Evolutionary conservation across 2,113 vertebrate genomes (phyloP).

Genomic region (Campylomormyrus tamandua): DNA sequence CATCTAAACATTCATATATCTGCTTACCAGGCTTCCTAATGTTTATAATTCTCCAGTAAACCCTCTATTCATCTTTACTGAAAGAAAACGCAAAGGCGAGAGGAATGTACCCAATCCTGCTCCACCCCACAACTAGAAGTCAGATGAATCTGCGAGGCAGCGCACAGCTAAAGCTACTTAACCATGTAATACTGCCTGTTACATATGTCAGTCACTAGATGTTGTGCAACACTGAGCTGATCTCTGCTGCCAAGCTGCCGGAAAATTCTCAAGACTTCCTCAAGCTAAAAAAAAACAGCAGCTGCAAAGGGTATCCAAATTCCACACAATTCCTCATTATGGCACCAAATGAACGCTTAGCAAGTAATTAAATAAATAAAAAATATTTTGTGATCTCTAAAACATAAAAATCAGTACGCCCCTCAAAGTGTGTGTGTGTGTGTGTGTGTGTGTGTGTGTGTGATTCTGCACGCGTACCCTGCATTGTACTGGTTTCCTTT

Average conservation of each 20-base stretch:
- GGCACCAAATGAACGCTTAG: background rate
- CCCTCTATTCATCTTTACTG: background rate
- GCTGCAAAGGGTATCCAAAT: background rate
- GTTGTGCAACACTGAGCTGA: background rate
- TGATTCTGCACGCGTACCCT: background rate
- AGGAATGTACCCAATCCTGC: background rate
- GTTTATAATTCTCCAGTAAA: background rate
- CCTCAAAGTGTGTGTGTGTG: background rate
- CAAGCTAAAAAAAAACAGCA: background rate
- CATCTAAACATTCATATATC: background rate
- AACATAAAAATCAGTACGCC: background rate
- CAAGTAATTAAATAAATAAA: background rate
- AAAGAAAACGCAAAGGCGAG: background rate
- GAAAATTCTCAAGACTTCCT: background rate
- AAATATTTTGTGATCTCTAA: background rate
- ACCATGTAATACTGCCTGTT: background rate
- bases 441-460: background rate
- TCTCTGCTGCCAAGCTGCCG: background rate
- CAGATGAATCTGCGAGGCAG: background rate
- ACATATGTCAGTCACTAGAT: background rate
- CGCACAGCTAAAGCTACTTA: background rate
- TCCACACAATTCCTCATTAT: background rate
- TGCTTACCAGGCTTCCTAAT: background rate
- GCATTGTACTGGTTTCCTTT: background rate
- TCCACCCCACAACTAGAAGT: background rate